Evolutionary conservation across 2,888 invertebrate genomes (phyloP).

Genomic region (Hemithea aestivaria): DNA sequence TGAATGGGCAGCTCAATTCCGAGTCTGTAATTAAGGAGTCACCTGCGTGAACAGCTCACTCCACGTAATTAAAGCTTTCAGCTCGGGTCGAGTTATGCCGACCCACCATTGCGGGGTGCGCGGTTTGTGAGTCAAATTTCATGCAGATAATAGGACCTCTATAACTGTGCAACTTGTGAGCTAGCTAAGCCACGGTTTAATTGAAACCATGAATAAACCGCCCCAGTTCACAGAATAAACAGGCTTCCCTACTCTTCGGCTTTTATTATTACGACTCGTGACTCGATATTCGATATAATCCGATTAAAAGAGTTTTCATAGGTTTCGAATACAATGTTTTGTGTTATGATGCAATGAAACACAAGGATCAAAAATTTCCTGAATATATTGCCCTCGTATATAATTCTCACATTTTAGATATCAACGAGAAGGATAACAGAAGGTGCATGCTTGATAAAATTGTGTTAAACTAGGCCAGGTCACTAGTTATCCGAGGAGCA

Average conservation of each 20-base stretch:
- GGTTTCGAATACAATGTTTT: conserved; percentile 25
- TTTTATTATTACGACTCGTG: conserved; percentile 30
- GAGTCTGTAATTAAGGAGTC: conserved; percentile 74
- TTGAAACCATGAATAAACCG: conserved; percentile 62
- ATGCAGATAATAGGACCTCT: conserved; percentile 69
- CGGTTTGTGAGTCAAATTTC: conserved; percentile 73
- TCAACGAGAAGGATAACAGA: too few relatives aligned
- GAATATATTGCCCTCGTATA: too few relatives aligned
- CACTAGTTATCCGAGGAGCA: background rate
- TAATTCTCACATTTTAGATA: too few relatives aligned
- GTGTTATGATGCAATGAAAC: conserved; percentile 16
- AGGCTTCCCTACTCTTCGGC: conserved; percentile 32
- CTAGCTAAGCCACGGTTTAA: conserved; percentile 63
- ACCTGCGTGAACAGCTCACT: conserved; percentile 77
- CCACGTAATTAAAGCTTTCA: conserved; percentile 74
- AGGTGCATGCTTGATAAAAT: too few relatives aligned
- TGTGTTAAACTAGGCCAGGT: too few relatives aligned
- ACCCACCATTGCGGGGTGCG: conserved; percentile 53
- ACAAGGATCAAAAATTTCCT: too few relatives aligned
- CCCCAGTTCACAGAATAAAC: conserved; percentile 44
- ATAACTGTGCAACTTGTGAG: conserved; percentile 63
- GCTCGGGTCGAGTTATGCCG: conserved; percentile 70
- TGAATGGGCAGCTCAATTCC: conserved; percentile 74
- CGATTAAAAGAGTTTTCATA: conserved; percentile 29
- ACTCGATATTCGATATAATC: conserved; percentile 34